These are phyloP conservation scores for Hipparchia semele DNA, from an alignment of 2,888 invertebrate species.

Conservation along the genomic window DNA sequence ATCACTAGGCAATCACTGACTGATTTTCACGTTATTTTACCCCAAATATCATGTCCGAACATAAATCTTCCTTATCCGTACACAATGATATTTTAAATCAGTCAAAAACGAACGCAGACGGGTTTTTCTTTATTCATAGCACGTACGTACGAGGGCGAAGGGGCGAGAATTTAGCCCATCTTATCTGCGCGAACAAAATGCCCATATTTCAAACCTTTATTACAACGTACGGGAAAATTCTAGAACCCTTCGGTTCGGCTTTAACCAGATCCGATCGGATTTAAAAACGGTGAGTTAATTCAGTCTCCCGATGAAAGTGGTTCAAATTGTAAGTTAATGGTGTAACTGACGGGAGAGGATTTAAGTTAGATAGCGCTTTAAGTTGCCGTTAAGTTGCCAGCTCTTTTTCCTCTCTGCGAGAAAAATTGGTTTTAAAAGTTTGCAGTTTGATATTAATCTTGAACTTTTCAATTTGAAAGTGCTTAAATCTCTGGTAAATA, in stretches of 20 bases:
- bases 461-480: neutral
- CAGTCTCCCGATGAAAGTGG: neutral
- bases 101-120: conserved; percentile 35
- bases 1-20: too few species aligned
- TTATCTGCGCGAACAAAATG: conserved; percentile 48
- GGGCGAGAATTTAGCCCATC: conserved; percentile 51
- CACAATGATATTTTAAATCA: conserved; percentile 39
- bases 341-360: conserved; percentile 7
- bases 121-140: conserved; percentile 44
- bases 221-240: conserved; percentile 40
- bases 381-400: neutral
- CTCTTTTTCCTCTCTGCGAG: neutral
- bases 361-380: conserved; percentile 10
- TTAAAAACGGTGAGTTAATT: conserved; percentile 8
- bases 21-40: neutral
- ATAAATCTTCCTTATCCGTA: conserved; percentile 35
- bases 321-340: conserved; percentile 14
- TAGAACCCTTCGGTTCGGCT: conserved; percentile 4
- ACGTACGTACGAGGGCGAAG: conserved; percentile 47
- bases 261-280: conserved; percentile 1
- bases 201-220: conserved; percentile 48
- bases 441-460: neutral
- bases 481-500: too few species aligned
- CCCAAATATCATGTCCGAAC: conserved; percentile 8
- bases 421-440: neutral